Percentiles rank a stretch among this genome's conserved stretches.
These are phyloP conservation scores for Saccostrea glomerata DNA, from an alignment of 1,140 invertebrate genomes.

Conservation along the genomic window DNA sequence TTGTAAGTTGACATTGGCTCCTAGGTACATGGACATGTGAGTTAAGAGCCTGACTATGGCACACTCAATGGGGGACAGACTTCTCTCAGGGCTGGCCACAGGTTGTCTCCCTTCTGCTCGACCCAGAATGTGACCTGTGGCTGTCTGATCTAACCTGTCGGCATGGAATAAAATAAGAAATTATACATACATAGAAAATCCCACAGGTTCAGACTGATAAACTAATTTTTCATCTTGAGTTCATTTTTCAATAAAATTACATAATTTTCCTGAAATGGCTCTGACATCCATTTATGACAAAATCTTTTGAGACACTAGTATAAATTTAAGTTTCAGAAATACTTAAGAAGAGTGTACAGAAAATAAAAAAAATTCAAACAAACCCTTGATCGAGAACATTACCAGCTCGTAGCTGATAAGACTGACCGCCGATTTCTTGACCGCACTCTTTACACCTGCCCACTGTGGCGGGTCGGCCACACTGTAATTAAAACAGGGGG, in stretches of 20 bases:
- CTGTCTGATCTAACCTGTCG: constrained; percentile 59
- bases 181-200: too few relatives aligned
- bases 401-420: constrained; percentile 53
- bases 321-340: not conserved
- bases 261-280: too few relatives aligned
- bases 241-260: too few relatives aligned
- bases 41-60: constrained; percentile 62
- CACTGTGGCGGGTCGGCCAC: constrained; percentile 43
- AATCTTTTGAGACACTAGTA: too few relatives aligned
- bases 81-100: constrained; percentile 61
- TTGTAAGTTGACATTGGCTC: constrained; percentile 50
- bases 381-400: constrained; percentile 64
- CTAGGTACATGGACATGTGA: constrained; percentile 69
- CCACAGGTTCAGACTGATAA: too few relatives aligned
- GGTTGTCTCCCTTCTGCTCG: constrained; percentile 50
- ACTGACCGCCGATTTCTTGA: constrained; percentile 46
- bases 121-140: constrained; percentile 72
- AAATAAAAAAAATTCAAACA: not conserved
- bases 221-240: too few relatives aligned
- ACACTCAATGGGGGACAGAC: constrained; percentile 58
- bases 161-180: too few relatives aligned
- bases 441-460: constrained; percentile 50
- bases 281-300: too few relatives aligned
- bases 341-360: not conserved
- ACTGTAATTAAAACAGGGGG: constrained; percentile 39